Percentiles rank a stretch among this genome's conserved stretches.
These are phyloP conservation scores for Bovichtus variegatus DNA, from an alignment of 2,797 vertebrate species.

Conservation along the genomic window DNA sequence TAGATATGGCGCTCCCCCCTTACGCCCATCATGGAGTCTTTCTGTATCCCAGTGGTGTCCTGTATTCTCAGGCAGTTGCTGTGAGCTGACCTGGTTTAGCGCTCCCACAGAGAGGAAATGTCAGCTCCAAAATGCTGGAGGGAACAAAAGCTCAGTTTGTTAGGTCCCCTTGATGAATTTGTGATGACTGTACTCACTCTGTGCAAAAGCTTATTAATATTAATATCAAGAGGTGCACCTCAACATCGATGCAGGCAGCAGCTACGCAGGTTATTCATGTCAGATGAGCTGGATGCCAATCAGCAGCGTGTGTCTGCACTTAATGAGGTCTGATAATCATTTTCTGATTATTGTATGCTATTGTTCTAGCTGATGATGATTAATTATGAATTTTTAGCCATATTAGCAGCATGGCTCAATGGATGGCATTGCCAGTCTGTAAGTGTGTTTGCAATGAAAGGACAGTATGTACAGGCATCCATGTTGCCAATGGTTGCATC, in stretches of 20 bases:
- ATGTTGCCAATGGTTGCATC: not conserved
- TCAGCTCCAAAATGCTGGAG: conserved; percentile 51
- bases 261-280: not conserved
- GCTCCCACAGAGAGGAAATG: conserved; percentile 58
- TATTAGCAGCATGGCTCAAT: not conserved
- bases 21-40: conserved; percentile 28
- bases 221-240: conserved; percentile 28
- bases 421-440: not conserved
- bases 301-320: conserved; percentile 4
- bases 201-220: conserved; percentile 50
- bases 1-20: conserved; percentile 10
- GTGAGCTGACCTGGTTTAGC: conserved; percentile 65
- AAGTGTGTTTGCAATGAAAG: too few species aligned
- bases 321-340: not conserved
- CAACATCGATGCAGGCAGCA: conserved; percentile 15
- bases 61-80: conserved; percentile 51
- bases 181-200: conserved; percentile 54
- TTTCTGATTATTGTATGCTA: not conserved
- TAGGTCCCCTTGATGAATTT: conserved; percentile 56
- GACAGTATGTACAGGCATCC: not conserved
- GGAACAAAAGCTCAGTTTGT: conserved; percentile 56
- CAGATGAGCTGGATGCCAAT: not conserved
- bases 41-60: conserved; percentile 35
- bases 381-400: not conserved
- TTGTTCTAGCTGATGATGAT: not conserved